phyloP scores from a whole-genome alignment of 2,113 vertebrate species.

The Phocoena sinus region DNA sequence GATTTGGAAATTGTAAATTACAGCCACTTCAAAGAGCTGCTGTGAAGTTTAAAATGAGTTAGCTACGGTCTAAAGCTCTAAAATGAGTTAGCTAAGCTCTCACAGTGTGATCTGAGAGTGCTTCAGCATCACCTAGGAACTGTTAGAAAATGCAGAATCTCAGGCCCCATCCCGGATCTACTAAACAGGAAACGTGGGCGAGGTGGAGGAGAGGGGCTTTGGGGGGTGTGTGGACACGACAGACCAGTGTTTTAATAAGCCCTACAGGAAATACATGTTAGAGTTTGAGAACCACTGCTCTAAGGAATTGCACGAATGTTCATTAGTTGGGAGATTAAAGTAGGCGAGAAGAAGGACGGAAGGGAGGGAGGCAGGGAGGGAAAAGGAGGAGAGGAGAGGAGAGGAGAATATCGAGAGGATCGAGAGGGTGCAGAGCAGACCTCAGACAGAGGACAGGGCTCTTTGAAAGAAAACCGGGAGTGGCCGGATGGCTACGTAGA shows the following conservation, averaged over 20 bases:
- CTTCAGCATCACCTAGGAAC: not conserved
- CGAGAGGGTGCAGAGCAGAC: accelerated
- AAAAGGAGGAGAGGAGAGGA: not conserved
- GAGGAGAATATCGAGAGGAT: not conserved
- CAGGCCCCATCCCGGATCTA: not conserved
- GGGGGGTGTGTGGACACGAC: not conserved
- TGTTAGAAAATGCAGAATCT: not conserved
- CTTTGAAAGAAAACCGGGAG: not conserved
- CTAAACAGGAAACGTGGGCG: not conserved
- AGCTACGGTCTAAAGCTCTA: not conserved
- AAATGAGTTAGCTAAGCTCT: not conserved
- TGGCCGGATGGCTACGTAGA: too few species aligned
- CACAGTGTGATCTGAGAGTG: not conserved
- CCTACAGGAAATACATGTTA: not conserved
- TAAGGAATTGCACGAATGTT: not conserved
- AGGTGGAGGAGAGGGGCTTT: too few species aligned
- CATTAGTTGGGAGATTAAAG: accelerated
- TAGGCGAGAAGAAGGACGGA: not conserved
- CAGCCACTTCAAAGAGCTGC: not conserved
- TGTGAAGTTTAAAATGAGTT: not conserved
- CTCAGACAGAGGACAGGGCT: not conserved
- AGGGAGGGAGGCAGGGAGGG: not conserved
- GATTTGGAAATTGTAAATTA: not conserved
- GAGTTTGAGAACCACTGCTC: not conserved
- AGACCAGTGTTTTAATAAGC: not conserved